phyloP scores from a whole-genome alignment of 2,113 vertebrate species.

The Tachuris rubrigastra region DNA sequence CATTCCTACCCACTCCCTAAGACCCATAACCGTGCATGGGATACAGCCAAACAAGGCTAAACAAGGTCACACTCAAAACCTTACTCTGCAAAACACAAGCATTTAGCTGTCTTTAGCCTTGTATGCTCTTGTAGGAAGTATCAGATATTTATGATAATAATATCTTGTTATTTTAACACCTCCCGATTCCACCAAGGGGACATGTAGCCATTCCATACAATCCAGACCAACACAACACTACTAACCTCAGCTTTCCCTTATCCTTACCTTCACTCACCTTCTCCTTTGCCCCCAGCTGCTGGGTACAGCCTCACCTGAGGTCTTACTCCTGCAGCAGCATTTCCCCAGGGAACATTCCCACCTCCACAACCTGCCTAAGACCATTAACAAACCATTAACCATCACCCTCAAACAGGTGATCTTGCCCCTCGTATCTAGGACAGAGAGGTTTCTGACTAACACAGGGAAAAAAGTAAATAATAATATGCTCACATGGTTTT shows the following conservation, averaged over 20 bases:
- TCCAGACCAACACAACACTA: no score
- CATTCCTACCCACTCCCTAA: accelerated
- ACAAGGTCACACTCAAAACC: not conserved
- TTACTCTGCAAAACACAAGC: not conserved
- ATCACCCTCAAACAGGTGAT: not conserved
- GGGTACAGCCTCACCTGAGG: not conserved
- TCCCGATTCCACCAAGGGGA: not conserved
- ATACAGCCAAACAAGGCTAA: not conserved
- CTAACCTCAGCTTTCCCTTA: not conserved
- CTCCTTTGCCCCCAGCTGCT: not conserved
- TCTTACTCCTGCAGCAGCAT: not conserved
- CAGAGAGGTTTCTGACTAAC: not conserved
- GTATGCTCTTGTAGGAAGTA: not conserved
- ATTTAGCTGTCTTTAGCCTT: not conserved
- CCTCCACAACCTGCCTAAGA: not conserved
- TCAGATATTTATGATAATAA: not conserved
- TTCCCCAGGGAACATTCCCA: not conserved
- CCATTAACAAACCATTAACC: not conserved
- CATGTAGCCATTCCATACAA: not conserved
- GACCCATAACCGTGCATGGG: accelerated
- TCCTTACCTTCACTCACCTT: not conserved
- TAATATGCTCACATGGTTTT: accelerated
- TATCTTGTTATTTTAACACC: not conserved
- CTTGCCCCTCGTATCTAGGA: no score
- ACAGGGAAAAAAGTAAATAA: not conserved